Percentiles rank a stretch among this genome's conserved stretches.
phyloP scores from a whole-genome alignment of 2,797 vertebrate species.

The Acrossocheilus wenchowensis region DNA sequence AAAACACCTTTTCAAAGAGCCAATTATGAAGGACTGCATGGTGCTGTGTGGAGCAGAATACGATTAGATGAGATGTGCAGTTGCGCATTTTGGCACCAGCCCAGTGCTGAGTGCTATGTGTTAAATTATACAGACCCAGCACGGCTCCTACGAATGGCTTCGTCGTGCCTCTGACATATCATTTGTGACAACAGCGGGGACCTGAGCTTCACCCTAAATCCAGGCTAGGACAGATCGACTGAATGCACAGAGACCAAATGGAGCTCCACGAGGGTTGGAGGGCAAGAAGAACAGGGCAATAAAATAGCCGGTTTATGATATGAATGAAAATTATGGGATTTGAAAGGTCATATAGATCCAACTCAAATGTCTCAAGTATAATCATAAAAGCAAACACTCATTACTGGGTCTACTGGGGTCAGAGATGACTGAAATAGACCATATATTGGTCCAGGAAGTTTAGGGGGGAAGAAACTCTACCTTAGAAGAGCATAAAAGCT shows the following conservation, averaged over 20 bases:
- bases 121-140: conserved; percentile 59
- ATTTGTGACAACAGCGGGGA: conserved; percentile 57
- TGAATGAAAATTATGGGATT: conserved; percentile 20
- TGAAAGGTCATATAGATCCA: conserved; percentile 16
- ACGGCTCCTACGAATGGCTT: conserved; percentile 42
- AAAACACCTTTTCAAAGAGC: conserved; percentile 42
- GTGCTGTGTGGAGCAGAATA: conserved; percentile 40
- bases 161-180: conserved; percentile 51
- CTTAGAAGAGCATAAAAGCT: background rate
- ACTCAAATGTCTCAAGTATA: conserved; percentile 38
- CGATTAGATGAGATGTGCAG: conserved; percentile 40
- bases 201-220: conserved; percentile 36
- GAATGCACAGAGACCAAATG: conserved; percentile 1
- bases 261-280: conserved; percentile 17
- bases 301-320: conserved; percentile 31
- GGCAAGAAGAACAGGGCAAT: conserved; percentile 1
- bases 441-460: background rate
- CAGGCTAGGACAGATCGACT: conserved; percentile 15
- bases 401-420: background rate
- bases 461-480: background rate
- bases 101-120: conserved; percentile 49
- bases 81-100: conserved; percentile 46
- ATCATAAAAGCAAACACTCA: conserved; percentile 27
- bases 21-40: conserved; percentile 32
- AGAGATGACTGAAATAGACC: background rate